These are phyloP conservation scores for Tenthredo livida DNA, from an alignment of 2,888 invertebrate species.

Conservation along the genomic window DNA sequence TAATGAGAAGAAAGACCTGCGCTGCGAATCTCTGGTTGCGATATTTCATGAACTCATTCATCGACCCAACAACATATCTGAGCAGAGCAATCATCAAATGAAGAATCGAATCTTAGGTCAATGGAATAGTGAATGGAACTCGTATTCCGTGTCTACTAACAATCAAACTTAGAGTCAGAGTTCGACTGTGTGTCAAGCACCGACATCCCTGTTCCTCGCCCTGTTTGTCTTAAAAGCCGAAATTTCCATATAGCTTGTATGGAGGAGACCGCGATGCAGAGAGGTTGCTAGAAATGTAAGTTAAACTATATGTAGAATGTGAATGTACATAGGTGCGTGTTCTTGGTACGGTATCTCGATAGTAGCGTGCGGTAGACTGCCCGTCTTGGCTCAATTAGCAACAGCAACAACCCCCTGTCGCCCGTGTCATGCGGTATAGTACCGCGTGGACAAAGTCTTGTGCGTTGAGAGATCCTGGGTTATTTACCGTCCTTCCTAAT, in stretches of 20 bases:
- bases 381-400: conserved; percentile 42
- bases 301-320: conserved; percentile 4
- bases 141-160: neutral
- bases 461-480: conserved; percentile 16
- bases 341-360: neutral
- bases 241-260: conserved; percentile 38
- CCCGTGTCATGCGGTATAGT: neutral
- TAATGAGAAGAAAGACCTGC: neutral
- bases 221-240: conserved; percentile 41
- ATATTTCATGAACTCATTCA: neutral
- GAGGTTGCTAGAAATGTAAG: conserved; percentile 16
- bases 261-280: conserved; percentile 7
- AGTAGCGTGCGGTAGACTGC: conserved; percentile 15
- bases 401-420: conserved; percentile 43
- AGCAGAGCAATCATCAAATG: neutral
- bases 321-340: conserved; percentile 6
- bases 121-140: neutral
- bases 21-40: neutral
- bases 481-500: conserved; percentile 52
- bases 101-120: neutral
- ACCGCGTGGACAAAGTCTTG: conserved; percentile 19
- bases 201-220: conserved; percentile 9
- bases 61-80: neutral
- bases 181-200: conserved; percentile 6
- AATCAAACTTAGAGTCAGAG: conserved; percentile 10